Evolutionary conservation across 2,113 vertebrate genomes (phyloP).

Genomic region (Oophaga pumilio): DNA sequence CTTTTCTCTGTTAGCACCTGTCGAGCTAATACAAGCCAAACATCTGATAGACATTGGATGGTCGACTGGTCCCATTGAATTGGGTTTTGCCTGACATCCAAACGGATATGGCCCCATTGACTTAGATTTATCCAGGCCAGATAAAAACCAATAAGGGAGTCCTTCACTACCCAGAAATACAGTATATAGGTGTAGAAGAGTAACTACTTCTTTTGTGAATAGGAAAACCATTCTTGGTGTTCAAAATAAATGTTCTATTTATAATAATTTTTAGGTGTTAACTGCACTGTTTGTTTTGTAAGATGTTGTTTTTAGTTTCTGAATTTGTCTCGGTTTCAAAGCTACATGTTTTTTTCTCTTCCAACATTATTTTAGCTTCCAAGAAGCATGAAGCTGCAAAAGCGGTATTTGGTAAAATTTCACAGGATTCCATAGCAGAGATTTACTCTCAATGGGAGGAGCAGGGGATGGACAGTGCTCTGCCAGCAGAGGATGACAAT

Average conservation of each 20-base stretch:
- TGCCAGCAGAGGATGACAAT: conserved; percentile 90
- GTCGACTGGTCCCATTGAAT: too few species aligned
- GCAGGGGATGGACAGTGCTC: conserved; percentile 78
- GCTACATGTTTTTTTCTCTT: background rate
- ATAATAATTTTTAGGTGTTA: background rate
- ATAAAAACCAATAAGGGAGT: too few species aligned
- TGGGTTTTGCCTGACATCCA: too few species aligned
- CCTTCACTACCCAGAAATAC: too few species aligned
- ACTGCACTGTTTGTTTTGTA: background rate
- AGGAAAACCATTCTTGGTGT: background rate
- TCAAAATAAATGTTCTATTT: too few species aligned
- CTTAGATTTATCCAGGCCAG: background rate
- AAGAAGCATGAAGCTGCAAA: conserved; percentile 96
- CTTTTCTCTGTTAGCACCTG: too few species aligned
- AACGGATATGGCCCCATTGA: background rate
- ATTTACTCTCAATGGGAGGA: conserved; percentile 91
- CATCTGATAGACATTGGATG: too few species aligned
- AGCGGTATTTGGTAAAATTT: conserved; percentile 92
- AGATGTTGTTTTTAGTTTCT: background rate
- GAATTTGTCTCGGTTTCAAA: background rate
- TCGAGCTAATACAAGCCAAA: too few species aligned
- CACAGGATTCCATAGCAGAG: conserved; percentile 91
- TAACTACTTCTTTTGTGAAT: background rate
- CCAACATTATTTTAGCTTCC: conserved; percentile 72
- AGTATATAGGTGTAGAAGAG: background rate